phyloP scores from a whole-genome alignment of 2,888 invertebrate species.

The Deilephila porcellus region DNA sequence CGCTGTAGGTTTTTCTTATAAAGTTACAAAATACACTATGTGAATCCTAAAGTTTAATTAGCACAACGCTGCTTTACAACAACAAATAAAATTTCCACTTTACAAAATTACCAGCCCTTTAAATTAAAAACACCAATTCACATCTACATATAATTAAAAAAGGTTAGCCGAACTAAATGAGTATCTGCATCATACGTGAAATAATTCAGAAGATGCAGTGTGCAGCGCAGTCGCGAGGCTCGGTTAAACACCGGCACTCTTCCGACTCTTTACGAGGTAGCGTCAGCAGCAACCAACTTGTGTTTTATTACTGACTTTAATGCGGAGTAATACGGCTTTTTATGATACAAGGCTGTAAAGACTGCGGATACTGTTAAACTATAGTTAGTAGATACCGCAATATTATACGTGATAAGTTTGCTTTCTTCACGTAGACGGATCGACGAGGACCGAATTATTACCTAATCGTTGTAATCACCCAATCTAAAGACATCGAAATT shows the following conservation, averaged over 20 bases:
- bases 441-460: too few species aligned
- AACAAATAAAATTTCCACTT: not conserved
- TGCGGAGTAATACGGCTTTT: conserved; percentile 16
- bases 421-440: not conserved
- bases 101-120: not conserved
- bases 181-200: conserved; percentile 32
- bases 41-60: not conserved
- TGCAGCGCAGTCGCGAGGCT: conserved; percentile 35
- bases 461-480: too few species aligned
- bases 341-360: conserved; percentile 12
- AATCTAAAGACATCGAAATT: too few species aligned
- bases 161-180: conserved; percentile 23
- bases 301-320: conserved; percentile 19
- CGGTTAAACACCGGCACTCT: conserved; percentile 47
- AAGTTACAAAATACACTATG: too few species aligned
- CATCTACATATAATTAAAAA: conserved; percentile 14
- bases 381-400: not conserved
- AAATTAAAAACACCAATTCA: not conserved
- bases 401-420: not conserved
- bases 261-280: conserved; percentile 50
- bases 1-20: too few species aligned
- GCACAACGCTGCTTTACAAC: not conserved
- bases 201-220: conserved; percentile 44
- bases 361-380: not conserved
- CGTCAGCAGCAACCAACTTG: conserved; percentile 24